A percentile compares a stretch with the other conserved stretches of the same genome.
These are phyloP conservation scores for Gallirallus australis DNA, from an alignment of 2,797 vertebrate species.

Conservation along the genomic window DNA sequence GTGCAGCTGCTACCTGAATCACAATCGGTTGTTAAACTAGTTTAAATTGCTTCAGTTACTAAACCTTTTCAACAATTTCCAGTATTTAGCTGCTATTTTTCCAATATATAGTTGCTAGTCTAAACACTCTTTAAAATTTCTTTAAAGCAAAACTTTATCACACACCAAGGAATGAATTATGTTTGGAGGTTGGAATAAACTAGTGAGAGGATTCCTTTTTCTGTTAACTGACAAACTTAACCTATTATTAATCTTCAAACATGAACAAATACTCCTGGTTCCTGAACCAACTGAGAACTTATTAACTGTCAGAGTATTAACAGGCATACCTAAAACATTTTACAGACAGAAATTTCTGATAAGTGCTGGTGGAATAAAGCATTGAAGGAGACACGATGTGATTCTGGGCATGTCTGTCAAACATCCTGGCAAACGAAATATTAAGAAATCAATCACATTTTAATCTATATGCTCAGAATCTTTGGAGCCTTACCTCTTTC, in stretches of 20 bases:
- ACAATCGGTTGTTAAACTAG: not conserved
- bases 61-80: not conserved
- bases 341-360: slow-evolving; percentile 51
- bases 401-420: slow-evolving; percentile 47
- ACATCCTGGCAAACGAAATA: slow-evolving; percentile 40
- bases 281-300: slow-evolving; percentile 54
- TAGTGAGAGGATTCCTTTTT: not conserved
- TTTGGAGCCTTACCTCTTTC: slow-evolving; percentile 4
- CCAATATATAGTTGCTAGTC: not conserved
- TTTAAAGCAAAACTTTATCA: not conserved
- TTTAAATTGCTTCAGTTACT: not conserved
- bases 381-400: slow-evolving; percentile 34
- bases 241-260: slow-evolving; percentile 47
- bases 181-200: not conserved
- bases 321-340: slow-evolving; percentile 51
- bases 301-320: slow-evolving; percentile 62
- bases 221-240: slow-evolving; percentile 20
- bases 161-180: not conserved
- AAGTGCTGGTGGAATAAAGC: slow-evolving; percentile 50
- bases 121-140: not conserved
- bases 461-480: slow-evolving; percentile 16
- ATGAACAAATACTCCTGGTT: slow-evolving; percentile 29
- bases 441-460: slow-evolving; percentile 57
- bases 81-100: not conserved
- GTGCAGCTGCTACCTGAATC: not conserved